These are phyloP conservation scores for Vandiemenella viatica DNA, from an alignment of 2,888 invertebrate species.

Conservation along the genomic window DNA sequence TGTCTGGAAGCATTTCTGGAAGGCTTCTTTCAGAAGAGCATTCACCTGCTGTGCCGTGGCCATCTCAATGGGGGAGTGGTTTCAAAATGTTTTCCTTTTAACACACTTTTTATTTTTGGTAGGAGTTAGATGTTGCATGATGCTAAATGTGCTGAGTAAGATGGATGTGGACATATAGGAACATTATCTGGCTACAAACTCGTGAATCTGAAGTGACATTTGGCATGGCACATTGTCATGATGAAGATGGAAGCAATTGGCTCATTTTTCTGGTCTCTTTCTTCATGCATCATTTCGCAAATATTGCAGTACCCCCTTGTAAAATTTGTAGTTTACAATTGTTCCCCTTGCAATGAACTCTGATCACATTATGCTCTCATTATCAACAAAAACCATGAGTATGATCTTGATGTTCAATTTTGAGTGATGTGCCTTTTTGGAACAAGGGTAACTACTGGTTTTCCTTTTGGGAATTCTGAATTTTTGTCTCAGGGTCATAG, in stretches of 20 bases:
- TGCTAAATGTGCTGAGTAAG: not conserved
- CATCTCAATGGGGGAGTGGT: not conserved
- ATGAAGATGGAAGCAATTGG: too few species aligned
- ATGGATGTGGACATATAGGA: not conserved
- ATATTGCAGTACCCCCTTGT: conserved; percentile 1
- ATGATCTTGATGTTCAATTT: not conserved
- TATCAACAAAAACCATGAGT: not conserved
- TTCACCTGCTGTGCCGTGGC: not conserved
- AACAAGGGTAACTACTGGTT: not conserved
- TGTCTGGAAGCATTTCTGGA: not conserved
- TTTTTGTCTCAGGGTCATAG: not conserved
- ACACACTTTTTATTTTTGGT: not conserved
- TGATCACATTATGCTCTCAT: conserved; percentile 1
- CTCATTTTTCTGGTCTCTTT: too few species aligned
- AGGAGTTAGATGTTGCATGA: not conserved
- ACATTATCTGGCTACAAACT: not conserved
- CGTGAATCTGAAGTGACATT: not conserved
- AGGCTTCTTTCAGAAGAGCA: not conserved
- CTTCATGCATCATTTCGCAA: too few species aligned
- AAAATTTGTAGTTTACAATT: not conserved
- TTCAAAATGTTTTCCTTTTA: not conserved
- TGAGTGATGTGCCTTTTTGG: not conserved
- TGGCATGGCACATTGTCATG: not conserved
- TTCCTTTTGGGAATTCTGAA: not conserved
- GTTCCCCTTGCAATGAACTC: conserved; percentile 2